Conservation (phyloP, 2,797 vertebrate species). For the Acomys russatus region DNA sequence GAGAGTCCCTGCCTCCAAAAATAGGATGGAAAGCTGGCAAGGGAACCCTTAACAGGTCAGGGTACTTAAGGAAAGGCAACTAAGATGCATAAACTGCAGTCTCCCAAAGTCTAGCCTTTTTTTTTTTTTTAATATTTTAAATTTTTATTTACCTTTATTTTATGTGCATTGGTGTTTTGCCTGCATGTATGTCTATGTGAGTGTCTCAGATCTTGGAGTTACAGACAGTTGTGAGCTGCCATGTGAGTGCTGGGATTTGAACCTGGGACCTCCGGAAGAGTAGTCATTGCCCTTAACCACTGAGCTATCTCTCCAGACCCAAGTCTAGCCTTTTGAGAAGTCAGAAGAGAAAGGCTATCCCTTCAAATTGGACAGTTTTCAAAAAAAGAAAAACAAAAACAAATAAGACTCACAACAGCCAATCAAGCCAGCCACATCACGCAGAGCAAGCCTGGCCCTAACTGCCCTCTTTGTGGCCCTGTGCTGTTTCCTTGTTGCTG, state of each 20-base stretch:
- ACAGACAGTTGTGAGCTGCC: too few relatives aligned
- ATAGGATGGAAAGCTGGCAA: neutral
- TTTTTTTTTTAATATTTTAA: too few relatives aligned
- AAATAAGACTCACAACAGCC: neutral
- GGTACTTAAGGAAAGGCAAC: neutral
- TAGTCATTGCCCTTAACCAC: too few relatives aligned
- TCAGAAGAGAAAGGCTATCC: neutral
- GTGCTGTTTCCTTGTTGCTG: neutral
- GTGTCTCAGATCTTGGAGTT: too few relatives aligned
- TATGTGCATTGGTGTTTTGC: too few relatives aligned
- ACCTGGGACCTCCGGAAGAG: too few relatives aligned
- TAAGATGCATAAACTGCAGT: neutral
- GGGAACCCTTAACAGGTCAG: neutral
- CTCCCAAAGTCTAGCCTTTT: neutral
- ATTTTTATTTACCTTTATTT: too few relatives aligned
- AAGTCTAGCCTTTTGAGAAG: neutral
- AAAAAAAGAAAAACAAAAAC: neutral
- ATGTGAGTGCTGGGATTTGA: too few relatives aligned
- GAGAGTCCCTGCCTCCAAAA: neutral
- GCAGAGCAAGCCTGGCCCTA: neutral
- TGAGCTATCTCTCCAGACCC: neutral
- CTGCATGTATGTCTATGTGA: too few relatives aligned
- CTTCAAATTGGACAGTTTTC: neutral
- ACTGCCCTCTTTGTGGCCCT: too few relatives aligned
- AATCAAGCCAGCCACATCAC: neutral